Percentiles rank a stretch among this genome's conserved stretches.
Conservation (phyloP, 2,113 vertebrate genomes). For the Pyrgilauda ruficollis region DNA sequence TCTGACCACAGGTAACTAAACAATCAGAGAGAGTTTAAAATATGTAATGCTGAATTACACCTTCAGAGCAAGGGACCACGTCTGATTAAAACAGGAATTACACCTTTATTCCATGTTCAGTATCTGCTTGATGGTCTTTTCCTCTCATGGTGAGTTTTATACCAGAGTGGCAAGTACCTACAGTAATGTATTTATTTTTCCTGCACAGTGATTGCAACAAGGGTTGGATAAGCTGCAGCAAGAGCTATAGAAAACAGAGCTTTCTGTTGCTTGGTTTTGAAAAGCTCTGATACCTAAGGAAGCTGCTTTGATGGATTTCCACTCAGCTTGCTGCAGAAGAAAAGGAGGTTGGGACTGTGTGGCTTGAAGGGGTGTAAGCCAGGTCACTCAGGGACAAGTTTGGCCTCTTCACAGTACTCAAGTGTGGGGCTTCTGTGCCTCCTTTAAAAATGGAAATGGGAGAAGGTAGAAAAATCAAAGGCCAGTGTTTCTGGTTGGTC, state of each 20-base stretch:
- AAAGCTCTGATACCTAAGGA: background rate
- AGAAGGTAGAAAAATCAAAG: background rate
- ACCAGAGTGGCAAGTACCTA: background rate
- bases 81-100: background rate
- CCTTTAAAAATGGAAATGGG: background rate
- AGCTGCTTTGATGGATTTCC: background rate
- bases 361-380: background rate
- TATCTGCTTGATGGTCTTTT: background rate
- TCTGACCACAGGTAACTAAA: conserved; percentile 80
- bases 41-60: background rate
- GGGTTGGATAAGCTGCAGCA: background rate
- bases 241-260: background rate
- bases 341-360: background rate
- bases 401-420: background rate
- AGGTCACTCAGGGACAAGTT: background rate
- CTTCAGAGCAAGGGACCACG: background rate
- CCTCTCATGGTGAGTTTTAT: background rate
- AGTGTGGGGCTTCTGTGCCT: background rate
- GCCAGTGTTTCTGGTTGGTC: background rate
- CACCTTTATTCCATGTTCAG: background rate
- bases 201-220: background rate
- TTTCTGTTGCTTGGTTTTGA: background rate
- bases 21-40: background rate
- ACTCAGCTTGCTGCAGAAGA: background rate
- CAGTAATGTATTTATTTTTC: background rate